Evolutionary conservation across 1,140 invertebrate genomes (phyloP).

Genomic region (Paracyclopina nana): DNA sequence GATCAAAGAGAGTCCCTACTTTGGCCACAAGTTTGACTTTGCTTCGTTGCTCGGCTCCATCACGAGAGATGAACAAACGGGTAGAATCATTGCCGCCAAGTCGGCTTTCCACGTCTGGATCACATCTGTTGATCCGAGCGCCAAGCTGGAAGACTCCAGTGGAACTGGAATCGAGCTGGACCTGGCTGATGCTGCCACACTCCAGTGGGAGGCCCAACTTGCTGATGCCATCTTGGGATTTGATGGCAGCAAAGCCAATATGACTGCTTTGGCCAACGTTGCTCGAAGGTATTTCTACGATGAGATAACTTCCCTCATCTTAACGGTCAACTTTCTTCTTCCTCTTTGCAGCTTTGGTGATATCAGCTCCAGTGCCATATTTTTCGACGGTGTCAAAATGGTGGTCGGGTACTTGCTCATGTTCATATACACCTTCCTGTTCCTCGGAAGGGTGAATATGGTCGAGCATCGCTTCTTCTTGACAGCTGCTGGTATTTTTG

Average conservation of each 20-base stretch:
- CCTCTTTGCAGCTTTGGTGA: slow-evolving; percentile 6
- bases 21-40: background rate
- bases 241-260: too few relatives aligned
- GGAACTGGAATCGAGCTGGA: background rate
- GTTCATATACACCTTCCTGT: slow-evolving; percentile 6
- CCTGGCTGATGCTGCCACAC: background rate
- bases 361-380: slow-evolving; percentile 1
- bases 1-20: background rate
- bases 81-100: background rate
- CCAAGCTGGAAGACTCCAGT: background rate
- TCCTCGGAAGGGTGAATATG: slow-evolving; percentile 2
- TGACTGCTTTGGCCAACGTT: too few relatives aligned
- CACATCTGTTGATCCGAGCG: background rate
- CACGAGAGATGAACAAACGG: background rate
- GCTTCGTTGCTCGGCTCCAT: background rate
- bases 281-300: too few relatives aligned
- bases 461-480: background rate
- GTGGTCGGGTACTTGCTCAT: slow-evolving; percentile 4
- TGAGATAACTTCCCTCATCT: too few relatives aligned
- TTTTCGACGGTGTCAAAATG: slow-evolving; percentile 11
- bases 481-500: slow-evolving; percentile 1
- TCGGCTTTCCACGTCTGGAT: background rate
- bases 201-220: background rate
- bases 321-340: background rate
- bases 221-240: background rate